Conservation (phyloP, 30 jellyfish, hydroid and myxozoan genomes). For the Morbakka virulenta region DNA sequence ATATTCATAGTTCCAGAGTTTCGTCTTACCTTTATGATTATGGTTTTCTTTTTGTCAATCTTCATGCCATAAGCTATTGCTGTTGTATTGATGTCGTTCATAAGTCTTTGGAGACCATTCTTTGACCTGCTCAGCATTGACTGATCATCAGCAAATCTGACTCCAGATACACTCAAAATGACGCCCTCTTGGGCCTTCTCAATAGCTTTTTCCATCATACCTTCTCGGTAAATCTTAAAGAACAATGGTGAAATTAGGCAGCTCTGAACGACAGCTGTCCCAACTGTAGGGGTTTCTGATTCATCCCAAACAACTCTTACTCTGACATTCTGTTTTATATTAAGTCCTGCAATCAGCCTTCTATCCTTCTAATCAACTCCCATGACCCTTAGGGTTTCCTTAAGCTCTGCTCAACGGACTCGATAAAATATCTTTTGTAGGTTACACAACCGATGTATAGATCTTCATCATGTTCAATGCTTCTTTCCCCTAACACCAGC, state of each 20-base stretch:
- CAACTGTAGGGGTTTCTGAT: background rate
- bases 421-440: background rate
- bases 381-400: background rate
- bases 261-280: background rate
- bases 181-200: too few relatives aligned
- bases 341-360: background rate
- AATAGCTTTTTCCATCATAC: too few relatives aligned
- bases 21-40: too few relatives aligned
- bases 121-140: too few relatives aligned
- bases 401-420: background rate
- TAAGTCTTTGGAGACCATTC: too few relatives aligned
- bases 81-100: too few relatives aligned
- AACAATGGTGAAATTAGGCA: background rate
- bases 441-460: background rate
- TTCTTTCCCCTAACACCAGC: background rate
- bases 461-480: background rate
- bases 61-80: too few relatives aligned
- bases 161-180: too few relatives aligned
- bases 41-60: too few relatives aligned
- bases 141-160: too few relatives aligned
- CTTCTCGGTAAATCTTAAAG: background rate
- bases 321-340: background rate
- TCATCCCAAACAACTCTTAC: background rate
- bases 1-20: too few relatives aligned
- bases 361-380: too few relatives aligned